Evolutionary conservation across 1,140 invertebrate genomes (phyloP).

Genomic region (Phortica variegata): DNA sequence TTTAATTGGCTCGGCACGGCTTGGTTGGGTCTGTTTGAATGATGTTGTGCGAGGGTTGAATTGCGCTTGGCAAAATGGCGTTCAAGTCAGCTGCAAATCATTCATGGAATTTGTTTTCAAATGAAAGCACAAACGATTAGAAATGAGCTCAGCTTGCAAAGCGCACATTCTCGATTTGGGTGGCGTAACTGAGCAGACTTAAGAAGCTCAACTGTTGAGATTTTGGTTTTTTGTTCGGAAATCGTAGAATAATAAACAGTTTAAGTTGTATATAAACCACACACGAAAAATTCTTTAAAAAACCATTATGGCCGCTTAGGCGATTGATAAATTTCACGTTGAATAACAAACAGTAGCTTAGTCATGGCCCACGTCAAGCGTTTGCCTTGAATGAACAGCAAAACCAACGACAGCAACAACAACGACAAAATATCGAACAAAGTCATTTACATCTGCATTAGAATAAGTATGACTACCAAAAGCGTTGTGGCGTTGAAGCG

Average conservation of each 20-base stretch:
- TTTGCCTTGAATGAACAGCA: conserved; percentile 9
- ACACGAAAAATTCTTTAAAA: conserved; percentile 45
- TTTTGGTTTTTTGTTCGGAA: no score
- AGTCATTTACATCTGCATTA: conserved; percentile 31
- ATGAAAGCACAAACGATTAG: conserved; percentile 11
- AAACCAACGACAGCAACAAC: no score
- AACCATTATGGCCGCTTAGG: conserved; percentile 45
- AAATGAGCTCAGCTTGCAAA: no score
- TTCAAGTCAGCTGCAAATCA: conserved; percentile 31
- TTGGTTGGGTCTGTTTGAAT: conserved; percentile 15
- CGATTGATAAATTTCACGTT: conserved; percentile 29
- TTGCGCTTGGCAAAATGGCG: neutral
- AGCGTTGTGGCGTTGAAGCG: conserved; percentile 4
- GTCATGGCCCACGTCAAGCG: conserved; percentile 27
- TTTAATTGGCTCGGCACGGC: no score
- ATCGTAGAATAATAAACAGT: no score
- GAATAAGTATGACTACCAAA: conserved; percentile 41
- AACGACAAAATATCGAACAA: no score
- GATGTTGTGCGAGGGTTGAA: conserved; percentile 13
- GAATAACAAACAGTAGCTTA: conserved; percentile 12
- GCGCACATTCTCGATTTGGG: conserved; percentile 40
- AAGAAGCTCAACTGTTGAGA: no score
- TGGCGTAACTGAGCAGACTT: no score
- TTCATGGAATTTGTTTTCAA: conserved; percentile 15
- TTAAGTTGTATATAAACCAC: no score